These are phyloP conservation scores for Syndactyla subalaris DNA, from an alignment of 2,797 vertebrate genomes.

Conservation along the genomic window DNA sequence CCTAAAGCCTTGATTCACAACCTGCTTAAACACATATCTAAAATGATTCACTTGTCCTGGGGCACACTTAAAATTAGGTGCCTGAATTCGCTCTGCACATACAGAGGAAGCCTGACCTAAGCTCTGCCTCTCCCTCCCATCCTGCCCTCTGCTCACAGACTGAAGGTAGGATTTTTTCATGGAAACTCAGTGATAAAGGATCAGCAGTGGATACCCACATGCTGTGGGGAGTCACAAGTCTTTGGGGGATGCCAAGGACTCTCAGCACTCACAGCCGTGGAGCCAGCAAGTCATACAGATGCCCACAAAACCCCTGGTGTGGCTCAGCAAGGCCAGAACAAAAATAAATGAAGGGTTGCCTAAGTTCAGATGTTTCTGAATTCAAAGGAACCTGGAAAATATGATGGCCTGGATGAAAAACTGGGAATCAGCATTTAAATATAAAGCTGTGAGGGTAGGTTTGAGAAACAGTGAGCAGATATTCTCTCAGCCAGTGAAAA, in stretches of 20 bases:
- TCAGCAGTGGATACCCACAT: not conserved
- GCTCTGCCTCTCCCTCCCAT: not conserved
- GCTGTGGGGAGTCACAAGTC: not conserved
- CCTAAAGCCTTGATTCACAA: not conserved
- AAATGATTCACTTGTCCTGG: not conserved
- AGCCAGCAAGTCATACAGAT: not conserved
- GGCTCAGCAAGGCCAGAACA: not conserved
- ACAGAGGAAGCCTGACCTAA: not conserved
- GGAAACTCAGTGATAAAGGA: not conserved
- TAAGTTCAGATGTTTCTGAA: conserved; percentile 11
- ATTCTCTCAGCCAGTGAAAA: not conserved
- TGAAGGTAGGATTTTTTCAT: not conserved
- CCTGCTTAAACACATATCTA: not conserved
- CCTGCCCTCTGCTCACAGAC: not conserved
- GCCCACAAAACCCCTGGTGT: not conserved
- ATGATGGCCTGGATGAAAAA: not conserved
- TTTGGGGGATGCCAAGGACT: not conserved
- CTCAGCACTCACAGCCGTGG: rapidly evolving
- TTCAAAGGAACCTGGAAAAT: conserved; percentile 23
- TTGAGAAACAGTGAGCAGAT: not conserved
- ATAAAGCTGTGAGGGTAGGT: not conserved
- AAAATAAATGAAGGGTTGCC: not conserved
- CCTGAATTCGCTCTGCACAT: not conserved
- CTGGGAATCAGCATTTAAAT: not conserved
- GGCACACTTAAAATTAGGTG: rapidly evolving